A percentile compares a stretch with the other conserved stretches of the same genome.
These are phyloP conservation scores for Aldrovandia affinis DNA, from an alignment of 2,797 vertebrate species.

Conservation along the genomic window DNA sequence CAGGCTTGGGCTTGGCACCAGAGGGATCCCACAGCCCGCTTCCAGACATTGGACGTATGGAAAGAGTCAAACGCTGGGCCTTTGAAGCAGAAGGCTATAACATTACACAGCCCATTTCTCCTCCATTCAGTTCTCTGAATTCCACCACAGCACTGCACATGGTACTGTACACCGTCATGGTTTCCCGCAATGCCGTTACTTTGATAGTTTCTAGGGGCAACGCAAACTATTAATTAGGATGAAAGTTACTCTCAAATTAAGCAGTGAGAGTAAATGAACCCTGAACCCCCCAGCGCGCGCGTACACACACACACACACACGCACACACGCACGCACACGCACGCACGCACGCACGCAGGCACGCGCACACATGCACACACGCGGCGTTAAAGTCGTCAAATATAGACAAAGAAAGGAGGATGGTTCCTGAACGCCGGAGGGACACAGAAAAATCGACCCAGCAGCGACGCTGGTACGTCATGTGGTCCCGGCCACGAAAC, in stretches of 20 bases:
- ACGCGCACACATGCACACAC: too few species aligned
- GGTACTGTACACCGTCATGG: neutral
- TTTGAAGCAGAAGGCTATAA: neutral
- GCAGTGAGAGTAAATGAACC: neutral
- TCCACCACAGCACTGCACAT: conserved; percentile 9
- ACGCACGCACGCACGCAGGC: neutral
- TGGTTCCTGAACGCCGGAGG: neutral
- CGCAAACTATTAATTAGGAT: neutral
- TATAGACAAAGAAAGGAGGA: neutral
- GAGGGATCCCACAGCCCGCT: neutral
- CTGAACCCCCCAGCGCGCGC: neutral
- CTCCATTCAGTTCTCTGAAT: neutral
- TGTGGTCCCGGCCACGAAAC: neutral
- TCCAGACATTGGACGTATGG: neutral
- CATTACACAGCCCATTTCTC: neutral
- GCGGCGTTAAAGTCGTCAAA: neutral
- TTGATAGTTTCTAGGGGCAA: neutral
- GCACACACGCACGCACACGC: neutral
- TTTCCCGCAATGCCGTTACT: neutral
- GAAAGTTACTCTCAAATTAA: conserved; percentile 5
- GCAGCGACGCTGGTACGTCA: neutral
- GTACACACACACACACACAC: neutral
- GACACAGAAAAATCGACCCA: neutral
- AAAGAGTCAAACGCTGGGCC: neutral
- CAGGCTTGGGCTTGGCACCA: neutral